Evolutionary conservation across 2,797 vertebrate genomes (phyloP), one percentile per base, ranked within the genome.

Genomic region (Onychomys leucogaster): DNA sequence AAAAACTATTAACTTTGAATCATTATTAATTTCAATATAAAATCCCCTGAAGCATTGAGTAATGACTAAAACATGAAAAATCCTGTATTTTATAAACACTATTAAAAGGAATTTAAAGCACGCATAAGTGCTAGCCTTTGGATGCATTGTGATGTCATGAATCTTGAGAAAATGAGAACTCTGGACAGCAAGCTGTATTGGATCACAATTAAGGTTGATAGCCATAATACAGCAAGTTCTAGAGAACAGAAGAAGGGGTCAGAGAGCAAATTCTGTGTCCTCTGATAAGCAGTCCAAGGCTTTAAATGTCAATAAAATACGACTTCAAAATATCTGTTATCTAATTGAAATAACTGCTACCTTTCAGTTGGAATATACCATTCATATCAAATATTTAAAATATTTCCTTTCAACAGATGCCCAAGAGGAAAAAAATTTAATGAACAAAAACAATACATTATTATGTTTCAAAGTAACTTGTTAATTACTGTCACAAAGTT

Each of bases 281-380:
- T 81, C 59, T 85, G 29, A 69, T 29, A 86, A 92, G 19, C 65
- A 83, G 34, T n/a, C 8, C 49, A 61, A 59, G 37, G 10, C 46
- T 78, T 49, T 29, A 92, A 94, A 83, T 83, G 85, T 29, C 29
- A 86, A 73, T 29, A 94, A 61, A 43, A 43, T 9, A 3, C 3
- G 57, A 43, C 57, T 61, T 82, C 41, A 85, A 84, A 69, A 49
- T 69, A 52, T 86, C 32, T 92, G 57, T 29, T 75, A 73, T 61
- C 17, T 92, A 88, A 80, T 59, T 84, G 78, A 96, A 84, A 37
- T 69, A 90, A 90, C 84, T 87, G 78, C 52, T 77, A 52, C n/a
- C 80, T 95, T 87, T 73, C 17, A 81, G 6, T 83, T 96, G 23
- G 87, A 96, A n/a, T 83, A 13, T 0, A 73, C n/a, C 82, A 85